A percentile compares a stretch with the other conserved stretches of the same genome.
Evolutionary conservation across 2,797 vertebrate species (phyloP).

Genomic region (Otus scops): DNA sequence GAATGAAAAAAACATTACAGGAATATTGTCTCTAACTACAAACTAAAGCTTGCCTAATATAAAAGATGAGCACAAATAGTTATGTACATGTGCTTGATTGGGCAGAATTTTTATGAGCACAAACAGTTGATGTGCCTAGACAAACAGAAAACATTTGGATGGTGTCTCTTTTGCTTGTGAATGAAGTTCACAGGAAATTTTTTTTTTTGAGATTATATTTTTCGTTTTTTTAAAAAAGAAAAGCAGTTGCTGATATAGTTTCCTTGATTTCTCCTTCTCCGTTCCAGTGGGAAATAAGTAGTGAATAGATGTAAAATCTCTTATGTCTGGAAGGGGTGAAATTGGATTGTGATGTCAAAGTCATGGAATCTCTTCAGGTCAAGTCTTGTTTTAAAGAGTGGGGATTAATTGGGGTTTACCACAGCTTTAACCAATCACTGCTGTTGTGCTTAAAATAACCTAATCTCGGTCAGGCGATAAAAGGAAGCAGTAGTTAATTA

Average conservation of each 20-base stretch:
- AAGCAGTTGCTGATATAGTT: neutral
- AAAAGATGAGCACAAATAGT: neutral
- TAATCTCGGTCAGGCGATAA: conserved; percentile 39
- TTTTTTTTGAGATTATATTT: neutral
- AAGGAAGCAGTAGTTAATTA: neutral
- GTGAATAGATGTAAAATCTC: neutral
- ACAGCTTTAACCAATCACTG: conserved; percentile 41
- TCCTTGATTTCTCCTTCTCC: neutral
- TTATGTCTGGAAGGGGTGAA: conserved; percentile 1
- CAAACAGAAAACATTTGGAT: neutral
- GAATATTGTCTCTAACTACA: neutral
- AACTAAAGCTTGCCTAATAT: neutral
- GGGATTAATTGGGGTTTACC: conserved; percentile 62
- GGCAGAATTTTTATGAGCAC: neutral
- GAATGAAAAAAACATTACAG: neutral
- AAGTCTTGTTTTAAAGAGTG: conserved; percentile 49
- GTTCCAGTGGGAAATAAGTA: neutral
- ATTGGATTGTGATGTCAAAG: conserved; percentile 69
- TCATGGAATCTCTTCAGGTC: conserved; percentile 49
- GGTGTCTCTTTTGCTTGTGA: neutral
- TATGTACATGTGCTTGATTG: neutral
- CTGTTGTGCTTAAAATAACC: conserved; percentile 52
- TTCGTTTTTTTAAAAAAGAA: neutral
- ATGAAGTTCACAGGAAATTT: neutral
- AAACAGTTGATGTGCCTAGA: neutral